Conservation (phyloP, 2,888 invertebrate genomes). For the Minunthozetes semirufus region DNA sequence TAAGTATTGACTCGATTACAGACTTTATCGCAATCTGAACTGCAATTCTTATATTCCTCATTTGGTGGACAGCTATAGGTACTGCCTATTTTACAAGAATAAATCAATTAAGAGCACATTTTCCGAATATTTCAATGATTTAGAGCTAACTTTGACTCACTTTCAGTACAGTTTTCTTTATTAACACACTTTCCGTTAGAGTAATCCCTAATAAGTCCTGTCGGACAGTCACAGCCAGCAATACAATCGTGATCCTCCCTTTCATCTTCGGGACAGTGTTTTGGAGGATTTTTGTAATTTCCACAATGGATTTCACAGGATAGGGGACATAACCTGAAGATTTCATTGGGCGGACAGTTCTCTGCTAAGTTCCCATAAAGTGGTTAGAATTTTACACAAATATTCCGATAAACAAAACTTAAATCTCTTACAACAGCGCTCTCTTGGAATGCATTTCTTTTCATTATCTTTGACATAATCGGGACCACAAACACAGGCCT, state of each 20-base stretch:
- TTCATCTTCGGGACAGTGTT: constrained; percentile 22
- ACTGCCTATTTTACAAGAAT: no score
- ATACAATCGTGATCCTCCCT: constrained; percentile 21
- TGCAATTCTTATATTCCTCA: constrained; percentile 12
- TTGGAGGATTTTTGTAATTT: background rate
- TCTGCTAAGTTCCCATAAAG: constrained; percentile 24
- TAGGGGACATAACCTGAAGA: background rate
- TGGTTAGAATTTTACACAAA: background rate
- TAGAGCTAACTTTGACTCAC: background rate
- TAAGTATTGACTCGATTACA: background rate
- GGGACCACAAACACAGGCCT: constrained; percentile 12
- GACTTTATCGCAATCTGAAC: constrained; percentile 6
- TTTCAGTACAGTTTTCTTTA: background rate
- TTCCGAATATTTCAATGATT: background rate
- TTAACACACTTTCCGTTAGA: background rate
- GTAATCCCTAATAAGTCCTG: constrained; percentile 19
- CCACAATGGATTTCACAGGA: constrained; percentile 26
- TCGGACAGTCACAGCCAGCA: constrained; percentile 5
- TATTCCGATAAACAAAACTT: background rate
- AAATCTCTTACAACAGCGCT: constrained; percentile 26
- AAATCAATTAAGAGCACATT: no score
- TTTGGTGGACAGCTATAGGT: background rate
- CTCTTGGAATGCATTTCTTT: background rate
- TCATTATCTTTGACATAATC: constrained; percentile 24
- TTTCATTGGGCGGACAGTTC: constrained; percentile 23